Evolutionary conservation across 2,797 vertebrate species (phyloP), one percentile per base, ranked within the genome.

Genomic region (Sardinella longiceps): DNA sequence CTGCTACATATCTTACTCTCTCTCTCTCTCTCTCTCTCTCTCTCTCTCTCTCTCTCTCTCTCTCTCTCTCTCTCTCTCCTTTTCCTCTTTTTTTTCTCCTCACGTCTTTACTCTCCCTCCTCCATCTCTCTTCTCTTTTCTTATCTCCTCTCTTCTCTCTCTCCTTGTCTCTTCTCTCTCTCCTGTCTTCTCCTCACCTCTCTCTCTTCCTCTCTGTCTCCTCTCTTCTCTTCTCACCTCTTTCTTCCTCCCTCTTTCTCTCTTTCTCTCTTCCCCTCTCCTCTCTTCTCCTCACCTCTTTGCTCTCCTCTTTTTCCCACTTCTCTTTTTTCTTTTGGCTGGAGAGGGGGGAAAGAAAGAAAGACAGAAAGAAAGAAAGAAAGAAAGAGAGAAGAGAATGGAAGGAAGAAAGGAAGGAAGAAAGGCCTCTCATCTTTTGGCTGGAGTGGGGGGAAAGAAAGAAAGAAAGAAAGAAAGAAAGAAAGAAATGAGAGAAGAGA

Each of bases 261-360:
- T 39, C 1, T 33, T 28, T 63, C 80, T 80, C 84, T 87, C 7
- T 53, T 14, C 86, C 70, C 80, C 28, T 70, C 89, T 88, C 15
- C 20, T 28, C 56, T 84, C 37, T 20, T 66, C 81, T 77, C 48
- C 66, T 83, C 70, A 45, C 48, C 48, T 51, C 82, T 46, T 30
- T 86, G 45, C 60, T 45, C 30, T 43, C 77, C 66, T 82, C 66
- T 66, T 14, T 56, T 81, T 81, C 50, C 81, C 86, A 81, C 43
- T 84, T n/a, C 74, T 63, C 80, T 80, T 85, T 87, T 23, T 53
- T 14, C 86, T 93, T 37, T 90, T 90, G 90, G 90, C 86, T 82
- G 63, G 88, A 91, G 87, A 86, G 14, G 23, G 25, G 60, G 85
- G n/a, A n/a, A n/a, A n/a, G n/a, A n/a, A n/a, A n/a, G n/a, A n/a